Evolutionary conservation across 2,113 vertebrate genomes (phyloP), one percentile per base, ranked within the genome.

Genomic region (Notarius lentiginosus): DNA sequence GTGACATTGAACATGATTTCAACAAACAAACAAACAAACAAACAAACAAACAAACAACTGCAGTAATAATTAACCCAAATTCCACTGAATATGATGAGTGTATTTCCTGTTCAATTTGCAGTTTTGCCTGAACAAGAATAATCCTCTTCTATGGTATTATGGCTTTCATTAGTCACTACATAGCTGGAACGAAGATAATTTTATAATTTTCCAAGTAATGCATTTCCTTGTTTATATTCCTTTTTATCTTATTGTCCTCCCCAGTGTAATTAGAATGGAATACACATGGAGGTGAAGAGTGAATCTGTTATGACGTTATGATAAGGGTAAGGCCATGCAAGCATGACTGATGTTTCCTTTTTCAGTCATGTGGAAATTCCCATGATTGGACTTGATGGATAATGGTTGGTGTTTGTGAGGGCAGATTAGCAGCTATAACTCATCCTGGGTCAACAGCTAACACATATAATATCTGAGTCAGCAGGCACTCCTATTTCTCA

Each of bases 311-410:
- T 60, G n/a, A 22, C 6, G 51, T 77, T 58, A 15, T 86, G 2
- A 68, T 12, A 47, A 53, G 72, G 14, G 61, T 61, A 51, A 51
- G 73, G 51, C 12, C 51, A 41, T 56, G 61, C 27, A 56, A 68
- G 7, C 17, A 24, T 20, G 2, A 70, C 4, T 27, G 34, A 84
- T 27, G 56, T 53, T 85, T 27, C 58, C 27, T 11, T 51, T 49
- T 34, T 79, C 49, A 63, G 49, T 51, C 9, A 8, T 53, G 73
- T 79, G 75, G 75, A 85, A 86, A 79, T 55, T 55, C 63, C 73
- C 75, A 22, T 53, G 8, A 18, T 53, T 85, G 84, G 17, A 51
- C 17, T 34, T 30, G 49, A 15, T 22, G n/a, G 47, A 30, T 53
- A 5, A 65, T 18, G 8, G n/a, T 12, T 56, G 34, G 11, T 41